Evolutionary conservation across 2,888 invertebrate genomes (phyloP).

Genomic region (Boloria euphrosyne): DNA sequence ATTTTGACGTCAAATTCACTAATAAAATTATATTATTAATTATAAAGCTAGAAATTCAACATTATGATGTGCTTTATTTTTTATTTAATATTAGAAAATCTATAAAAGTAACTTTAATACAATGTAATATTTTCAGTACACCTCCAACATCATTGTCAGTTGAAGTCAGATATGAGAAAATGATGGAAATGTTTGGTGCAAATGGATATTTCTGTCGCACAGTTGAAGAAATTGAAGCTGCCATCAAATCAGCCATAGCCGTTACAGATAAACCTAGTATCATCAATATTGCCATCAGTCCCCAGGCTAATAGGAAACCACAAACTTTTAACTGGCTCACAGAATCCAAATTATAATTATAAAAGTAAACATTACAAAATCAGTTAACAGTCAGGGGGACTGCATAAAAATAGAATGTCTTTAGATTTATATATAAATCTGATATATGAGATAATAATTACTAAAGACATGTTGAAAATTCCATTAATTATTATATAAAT

Average conservation of each 20-base stretch:
- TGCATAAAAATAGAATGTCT: not conserved
- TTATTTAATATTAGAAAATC: no score
- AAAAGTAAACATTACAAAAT: not conserved
- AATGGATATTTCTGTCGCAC: conserved; percentile 91
- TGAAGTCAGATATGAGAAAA: conserved; percentile 92
- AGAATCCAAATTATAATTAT: conserved; percentile 92
- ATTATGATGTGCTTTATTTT: no score
- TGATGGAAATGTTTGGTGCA: conserved; percentile 93
- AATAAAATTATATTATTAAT: no score
- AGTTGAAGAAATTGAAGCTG: conserved; percentile 87
- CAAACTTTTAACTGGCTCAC: conserved; percentile 97
- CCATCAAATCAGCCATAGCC: conserved; percentile 85
- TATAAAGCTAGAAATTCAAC: no score
- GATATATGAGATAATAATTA: no score
- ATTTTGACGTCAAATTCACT: no score
- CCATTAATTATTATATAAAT: no score
- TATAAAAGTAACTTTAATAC: no score
- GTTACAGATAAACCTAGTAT: conserved; percentile 90
- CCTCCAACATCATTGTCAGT: conserved; percentile 92
- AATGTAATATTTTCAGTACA: conserved; percentile 79
- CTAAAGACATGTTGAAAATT: no score
- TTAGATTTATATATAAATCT: no score
- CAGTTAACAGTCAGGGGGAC: no score
- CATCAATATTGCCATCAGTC: conserved; percentile 95
- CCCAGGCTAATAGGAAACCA: conserved; percentile 93